Evolutionary conservation across 2,888 invertebrate species (phyloP).

Genomic region (Brachycybe producta): DNA sequence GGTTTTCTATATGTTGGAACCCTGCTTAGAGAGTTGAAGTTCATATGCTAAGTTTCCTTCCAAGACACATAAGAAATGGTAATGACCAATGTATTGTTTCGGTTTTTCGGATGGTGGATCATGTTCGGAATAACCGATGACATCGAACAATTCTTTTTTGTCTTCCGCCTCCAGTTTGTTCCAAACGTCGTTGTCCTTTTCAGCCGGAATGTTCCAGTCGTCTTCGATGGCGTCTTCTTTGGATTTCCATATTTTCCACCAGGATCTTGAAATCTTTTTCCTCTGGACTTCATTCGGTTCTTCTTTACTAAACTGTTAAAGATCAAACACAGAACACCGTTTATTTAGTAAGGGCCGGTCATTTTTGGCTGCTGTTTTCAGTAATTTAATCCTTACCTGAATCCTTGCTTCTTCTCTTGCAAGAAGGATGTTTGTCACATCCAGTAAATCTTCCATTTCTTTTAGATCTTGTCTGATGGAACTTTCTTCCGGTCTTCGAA

Average conservation of each 20-base stretch:
- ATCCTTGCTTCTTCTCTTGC: constrained; percentile 67
- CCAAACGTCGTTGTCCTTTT: constrained; percentile 43
- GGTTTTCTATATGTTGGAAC: no score
- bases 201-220: constrained; percentile 36
- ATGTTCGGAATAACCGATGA: constrained; percentile 47
- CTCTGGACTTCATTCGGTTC: constrained; percentile 26
- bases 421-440: constrained; percentile 58
- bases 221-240: constrained; percentile 34
- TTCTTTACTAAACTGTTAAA: constrained; percentile 26
- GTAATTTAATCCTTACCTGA: constrained; percentile 42
- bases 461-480: constrained; percentile 58
- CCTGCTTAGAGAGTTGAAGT: no score
- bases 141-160: constrained; percentile 45
- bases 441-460: constrained; percentile 58
- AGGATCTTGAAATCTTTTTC: constrained; percentile 19
- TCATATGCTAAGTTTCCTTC: no score
- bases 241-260: constrained; percentile 19
- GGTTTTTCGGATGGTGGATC: constrained; percentile 26
- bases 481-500: constrained; percentile 57
- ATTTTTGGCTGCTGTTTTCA: neutral
- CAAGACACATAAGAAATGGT: no score
- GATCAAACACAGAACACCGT: neutral
- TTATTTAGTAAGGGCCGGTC: neutral
- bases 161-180: constrained; percentile 51
- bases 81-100: constrained; percentile 21